Evolutionary conservation across 2,888 invertebrate genomes (phyloP).

Genomic region (Spodoptera littoralis): DNA sequence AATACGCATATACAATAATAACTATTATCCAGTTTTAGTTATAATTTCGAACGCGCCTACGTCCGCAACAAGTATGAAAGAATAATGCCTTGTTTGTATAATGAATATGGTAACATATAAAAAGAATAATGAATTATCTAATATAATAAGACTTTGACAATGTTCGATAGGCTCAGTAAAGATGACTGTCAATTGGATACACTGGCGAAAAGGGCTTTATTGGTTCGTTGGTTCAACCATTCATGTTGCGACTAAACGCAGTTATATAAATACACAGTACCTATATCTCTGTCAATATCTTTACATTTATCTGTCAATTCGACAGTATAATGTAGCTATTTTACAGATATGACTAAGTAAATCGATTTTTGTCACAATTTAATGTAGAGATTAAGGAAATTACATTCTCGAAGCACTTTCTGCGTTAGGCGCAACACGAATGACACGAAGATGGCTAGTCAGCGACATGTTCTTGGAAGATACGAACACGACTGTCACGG

Average conservation of each 20-base stretch:
- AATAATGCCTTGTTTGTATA: conserved; percentile 84
- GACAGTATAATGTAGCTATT: neutral
- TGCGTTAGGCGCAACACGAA: conserved; percentile 36
- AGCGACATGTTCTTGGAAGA: conserved; percentile 40
- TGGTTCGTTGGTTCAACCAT: conserved; percentile 47
- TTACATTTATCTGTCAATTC: neutral
- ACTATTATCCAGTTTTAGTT: neutral
- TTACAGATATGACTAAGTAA: too few relatives aligned
- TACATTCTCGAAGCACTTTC: neutral
- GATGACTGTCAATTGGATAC: conserved; percentile 79
- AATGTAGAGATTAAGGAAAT: neutral
- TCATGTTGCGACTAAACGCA: conserved; percentile 34
- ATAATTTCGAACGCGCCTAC: conserved; percentile 54
- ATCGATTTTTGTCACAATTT: neutral
- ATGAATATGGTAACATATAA: conserved; percentile 77
- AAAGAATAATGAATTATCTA: conserved; percentile 82
- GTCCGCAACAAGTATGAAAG: conserved; percentile 73
- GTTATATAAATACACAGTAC: too few relatives aligned
- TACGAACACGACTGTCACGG: conserved; percentile 43
- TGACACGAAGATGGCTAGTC: conserved; percentile 21
- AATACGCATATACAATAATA: too few relatives aligned
- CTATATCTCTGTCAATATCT: neutral
- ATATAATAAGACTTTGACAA: conserved; percentile 84
- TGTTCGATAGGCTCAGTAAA: conserved; percentile 76
- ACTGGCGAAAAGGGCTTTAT: conserved; percentile 76